These are phyloP conservation scores for Prosopocoilus inquinatus DNA, from an alignment of 2,888 invertebrate species.

Conservation along the genomic window DNA sequence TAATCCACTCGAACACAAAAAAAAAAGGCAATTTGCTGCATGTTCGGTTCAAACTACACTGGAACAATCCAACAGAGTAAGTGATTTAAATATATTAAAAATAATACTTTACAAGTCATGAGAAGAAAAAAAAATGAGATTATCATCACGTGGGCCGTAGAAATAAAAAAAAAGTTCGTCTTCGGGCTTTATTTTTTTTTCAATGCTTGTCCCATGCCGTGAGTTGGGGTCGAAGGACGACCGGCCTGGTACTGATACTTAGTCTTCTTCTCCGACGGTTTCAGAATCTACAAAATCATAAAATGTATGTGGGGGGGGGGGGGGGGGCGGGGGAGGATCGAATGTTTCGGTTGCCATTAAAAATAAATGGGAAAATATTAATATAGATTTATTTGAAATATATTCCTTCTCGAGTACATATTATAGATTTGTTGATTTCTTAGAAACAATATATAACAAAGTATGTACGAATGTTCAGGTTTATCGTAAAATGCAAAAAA, in stretches of 20 bases:
- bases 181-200: conserved; percentile 65
- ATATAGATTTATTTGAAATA: conserved; percentile 22
- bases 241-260: conserved; percentile 95
- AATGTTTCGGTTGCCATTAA: conserved; percentile 27
- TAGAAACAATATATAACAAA: neutral
- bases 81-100: conserved; percentile 17
- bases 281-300: conserved; percentile 75
- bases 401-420: conserved; percentile 17
- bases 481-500: neutral
- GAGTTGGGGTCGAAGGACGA: conserved; percentile 81
- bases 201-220: conserved; percentile 58
- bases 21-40: too few species aligned
- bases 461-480: conserved; percentile 1
- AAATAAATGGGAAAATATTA: conserved; percentile 14
- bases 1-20: too few species aligned
- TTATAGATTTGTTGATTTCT: neutral
- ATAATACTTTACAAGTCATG: conserved; percentile 28
- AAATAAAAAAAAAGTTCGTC: conserved; percentile 16
- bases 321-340: neutral
- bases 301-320: neutral
- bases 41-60: too few species aligned
- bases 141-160: conserved; percentile 21
- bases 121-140: conserved; percentile 21
- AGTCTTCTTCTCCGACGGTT: conserved; percentile 99
- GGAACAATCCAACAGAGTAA: too few species aligned